Base-by-base conservation (phyloP, 2,888 invertebrate genomes). In the Drosophila putrida region DNA sequence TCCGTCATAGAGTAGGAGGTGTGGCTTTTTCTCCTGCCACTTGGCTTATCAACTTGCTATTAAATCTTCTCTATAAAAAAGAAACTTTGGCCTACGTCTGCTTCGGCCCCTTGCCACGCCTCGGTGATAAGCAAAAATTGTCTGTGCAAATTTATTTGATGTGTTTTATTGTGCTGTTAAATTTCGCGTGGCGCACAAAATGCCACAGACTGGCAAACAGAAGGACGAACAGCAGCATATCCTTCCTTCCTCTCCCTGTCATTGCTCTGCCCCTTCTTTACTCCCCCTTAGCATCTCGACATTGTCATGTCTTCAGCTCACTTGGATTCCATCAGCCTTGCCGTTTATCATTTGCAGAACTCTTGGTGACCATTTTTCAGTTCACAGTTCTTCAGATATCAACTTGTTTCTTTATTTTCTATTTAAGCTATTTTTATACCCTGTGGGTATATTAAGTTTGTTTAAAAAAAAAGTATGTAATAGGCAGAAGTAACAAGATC, bases 101-200 rank as follows among this genome's bases (percentile, higher is more conserved):
- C 35, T 13, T 9, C 28, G 5, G 54, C 61, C 44, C 41, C 65
- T 58, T 47, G 78, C 82, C 82, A 75, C 72, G 78, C 77, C 82
- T 68, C 65, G 72, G 81, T 83, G 89, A 88, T 84, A 83, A 83
- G 82, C 84, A 66, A 60, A 71, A 80, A 84, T 75, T 68, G 78
- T 86, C 81, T 64, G 79, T 81, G 79, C 63, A 87, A 84, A 84
- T 89, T 84, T 84, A 89, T 89, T 84, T 84, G 74, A 81, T 84
- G 77, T 81, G 72, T 87, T 87, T 84, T 87, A 88, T 84, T 88
- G 84, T 88, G 71, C 62, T 81, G 84, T 79, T 89, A 87, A 77
- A 89, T 89, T 83, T 83, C 77, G 87, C 87, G 87, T 86, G 38
- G 79, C 80, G 50, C 55, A 47, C 64, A 60, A 70, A 75, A 71